phyloP scores from a whole-genome alignment of 1,140 invertebrate species.

The Vollenhovia emeryi region DNA sequence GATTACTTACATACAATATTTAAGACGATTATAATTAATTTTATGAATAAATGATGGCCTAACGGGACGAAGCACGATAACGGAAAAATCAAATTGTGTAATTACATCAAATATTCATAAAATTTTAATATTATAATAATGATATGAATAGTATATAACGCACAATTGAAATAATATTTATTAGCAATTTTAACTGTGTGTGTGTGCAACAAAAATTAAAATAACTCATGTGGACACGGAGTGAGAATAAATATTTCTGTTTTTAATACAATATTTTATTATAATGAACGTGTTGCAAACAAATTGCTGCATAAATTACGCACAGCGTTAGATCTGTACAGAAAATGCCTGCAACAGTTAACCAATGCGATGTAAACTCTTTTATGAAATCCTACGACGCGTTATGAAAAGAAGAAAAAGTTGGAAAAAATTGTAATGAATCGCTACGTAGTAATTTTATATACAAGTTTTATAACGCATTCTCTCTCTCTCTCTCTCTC shows the following conservation, averaged over 20 bases:
- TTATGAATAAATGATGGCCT: not conserved
- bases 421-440: not conserved
- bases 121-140: not conserved
- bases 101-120: not conserved
- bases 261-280: not conserved
- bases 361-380: not conserved
- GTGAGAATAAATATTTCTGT: no score
- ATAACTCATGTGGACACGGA: not conserved
- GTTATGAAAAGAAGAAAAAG: slow-evolving; percentile 6
- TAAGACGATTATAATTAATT: not conserved
- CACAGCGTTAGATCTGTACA: not conserved
- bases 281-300: no score
- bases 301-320: not conserved
- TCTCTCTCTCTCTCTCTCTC: no score
- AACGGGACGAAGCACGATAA: not conserved
- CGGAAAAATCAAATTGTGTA: slow-evolving; percentile 21
- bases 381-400: not conserved
- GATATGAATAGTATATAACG: not conserved
- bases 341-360: not conserved
- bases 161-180: not conserved
- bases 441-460: not conserved
- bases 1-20: no score
- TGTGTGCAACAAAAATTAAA: not conserved
- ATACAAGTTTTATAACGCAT: not conserved
- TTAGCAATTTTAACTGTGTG: not conserved